These are phyloP conservation scores for Electrona antarctica DNA, from an alignment of 2,113 vertebrate species.

Conservation along the genomic window DNA sequence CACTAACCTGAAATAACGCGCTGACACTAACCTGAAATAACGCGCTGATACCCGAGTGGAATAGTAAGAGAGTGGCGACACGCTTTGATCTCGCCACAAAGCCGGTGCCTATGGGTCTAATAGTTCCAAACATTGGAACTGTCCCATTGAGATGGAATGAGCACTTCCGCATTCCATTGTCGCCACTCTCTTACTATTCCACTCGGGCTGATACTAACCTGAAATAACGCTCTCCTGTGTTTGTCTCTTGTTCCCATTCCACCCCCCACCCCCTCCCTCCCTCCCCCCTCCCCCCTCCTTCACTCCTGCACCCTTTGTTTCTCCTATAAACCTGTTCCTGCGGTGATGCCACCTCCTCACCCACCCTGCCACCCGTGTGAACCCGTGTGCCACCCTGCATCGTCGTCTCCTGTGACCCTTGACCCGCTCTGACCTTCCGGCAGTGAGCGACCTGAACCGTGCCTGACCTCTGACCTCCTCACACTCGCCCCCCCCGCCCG, in stretches of 20 bases:
- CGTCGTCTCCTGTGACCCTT: constrained; percentile 9
- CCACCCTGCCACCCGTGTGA: constrained; percentile 47
- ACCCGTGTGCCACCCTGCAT: constrained; percentile 37
- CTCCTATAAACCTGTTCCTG: constrained; percentile 50
- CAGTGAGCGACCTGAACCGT: constrained; percentile 61
- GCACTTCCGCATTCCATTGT: too few relatives aligned
- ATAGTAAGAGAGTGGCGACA: too few relatives aligned
- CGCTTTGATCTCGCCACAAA: too few relatives aligned
- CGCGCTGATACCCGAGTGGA: too few relatives aligned
- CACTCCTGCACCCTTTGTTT: constrained; percentile 38
- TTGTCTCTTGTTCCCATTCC: constrained; percentile 79
- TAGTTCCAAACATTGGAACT: too few relatives aligned
- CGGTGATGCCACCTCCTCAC: background rate
- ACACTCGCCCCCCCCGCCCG: constrained; percentile 24
- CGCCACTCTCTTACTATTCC: too few relatives aligned
- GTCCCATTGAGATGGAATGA: too few relatives aligned
- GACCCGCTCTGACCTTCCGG: constrained; percentile 54
- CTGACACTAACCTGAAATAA: constrained; percentile 16
- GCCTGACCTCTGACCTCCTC: constrained; percentile 53
- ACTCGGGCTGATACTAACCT: constrained; percentile 65
- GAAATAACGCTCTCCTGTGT: constrained; percentile 77
- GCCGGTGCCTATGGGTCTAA: too few relatives aligned
- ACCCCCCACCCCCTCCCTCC: constrained; percentile 53
- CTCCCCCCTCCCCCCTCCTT: constrained; percentile 39
- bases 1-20: constrained; percentile 2